Evolutionary conservation across 2,113 vertebrate genomes (phyloP).

Genomic region (Clarias macrocephalus): DNA sequence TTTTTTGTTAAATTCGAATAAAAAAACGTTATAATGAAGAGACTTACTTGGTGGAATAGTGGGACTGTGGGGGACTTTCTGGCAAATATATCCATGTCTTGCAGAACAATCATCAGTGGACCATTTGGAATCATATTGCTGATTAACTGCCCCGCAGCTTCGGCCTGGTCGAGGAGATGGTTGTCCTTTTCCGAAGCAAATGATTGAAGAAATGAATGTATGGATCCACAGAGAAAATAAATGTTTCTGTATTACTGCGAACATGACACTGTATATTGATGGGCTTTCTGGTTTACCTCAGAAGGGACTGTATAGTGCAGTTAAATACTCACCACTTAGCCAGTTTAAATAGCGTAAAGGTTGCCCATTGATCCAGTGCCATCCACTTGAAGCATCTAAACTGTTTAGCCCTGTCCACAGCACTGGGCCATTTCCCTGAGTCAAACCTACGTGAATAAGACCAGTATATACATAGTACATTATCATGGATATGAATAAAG

Average conservation of each 20-base stretch:
- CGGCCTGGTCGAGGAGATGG: slow-evolving; percentile 82
- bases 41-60: slow-evolving; percentile 48
- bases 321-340: slow-evolving; percentile 73
- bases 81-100: slow-evolving; percentile 88
- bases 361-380: slow-evolving; percentile 83
- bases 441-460: slow-evolving; percentile 68
- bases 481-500: not conserved
- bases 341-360: slow-evolving; percentile 89
- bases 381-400: slow-evolving; percentile 81
- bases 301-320: not conserved
- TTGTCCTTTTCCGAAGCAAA: slow-evolving; percentile 71
- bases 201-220: not conserved
- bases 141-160: slow-evolving; percentile 80
- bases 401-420: slow-evolving; percentile 91
- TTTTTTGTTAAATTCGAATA: not conserved
- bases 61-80: slow-evolving; percentile 68
- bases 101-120: slow-evolving; percentile 79
- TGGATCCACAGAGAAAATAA: not conserved
- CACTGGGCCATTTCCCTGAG: slow-evolving; percentile 34
- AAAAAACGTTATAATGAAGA: not conserved
- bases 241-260: not conserved
- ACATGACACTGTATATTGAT: not conserved
- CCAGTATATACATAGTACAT: not conserved
- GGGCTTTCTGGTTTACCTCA: not conserved
- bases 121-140: slow-evolving; percentile 78